A percentile compares a stretch with the other conserved stretches of the same genome.
phyloP scores from a whole-genome alignment of 30 jellyfish, hydroid and myxozoan genomes.

The Nemopilema nomurai region DNA sequence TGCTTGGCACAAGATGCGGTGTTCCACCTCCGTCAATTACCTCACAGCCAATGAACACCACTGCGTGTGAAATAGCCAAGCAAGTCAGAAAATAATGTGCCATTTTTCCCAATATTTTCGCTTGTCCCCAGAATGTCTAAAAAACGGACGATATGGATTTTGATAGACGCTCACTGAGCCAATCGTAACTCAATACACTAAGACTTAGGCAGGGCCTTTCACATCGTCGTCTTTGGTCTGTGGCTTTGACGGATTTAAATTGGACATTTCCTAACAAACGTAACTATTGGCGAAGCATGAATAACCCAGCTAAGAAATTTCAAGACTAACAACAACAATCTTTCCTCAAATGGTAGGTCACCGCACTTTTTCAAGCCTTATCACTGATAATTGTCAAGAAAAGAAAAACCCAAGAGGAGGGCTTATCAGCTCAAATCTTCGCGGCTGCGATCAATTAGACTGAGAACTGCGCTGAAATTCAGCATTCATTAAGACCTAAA shows the following conservation, averaged over 20 bases:
- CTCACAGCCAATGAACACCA: not conserved
- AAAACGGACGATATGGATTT: not conserved
- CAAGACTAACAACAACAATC: not conserved
- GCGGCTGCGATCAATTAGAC: too few relatives aligned
- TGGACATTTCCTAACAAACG: not conserved
- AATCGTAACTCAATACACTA: not conserved
- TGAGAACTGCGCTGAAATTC: too few relatives aligned
- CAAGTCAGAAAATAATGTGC: not conserved
- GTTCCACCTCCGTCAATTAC: conserved; percentile 11
- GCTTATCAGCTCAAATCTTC: too few relatives aligned
- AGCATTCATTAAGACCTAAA: too few relatives aligned
- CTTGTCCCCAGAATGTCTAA: not conserved
- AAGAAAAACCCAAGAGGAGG: too few relatives aligned
- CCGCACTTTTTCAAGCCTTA: not conserved
- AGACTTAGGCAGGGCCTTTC: not conserved
- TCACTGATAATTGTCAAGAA: not conserved
- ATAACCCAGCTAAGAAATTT: not conserved
- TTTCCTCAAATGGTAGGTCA: not conserved
- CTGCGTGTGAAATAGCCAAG: not conserved
- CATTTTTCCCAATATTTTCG: not conserved
- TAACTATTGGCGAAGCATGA: not conserved
- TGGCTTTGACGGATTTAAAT: conserved; percentile 26
- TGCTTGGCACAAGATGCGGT: conserved; percentile 14
- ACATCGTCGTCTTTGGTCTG: conserved; percentile 13
- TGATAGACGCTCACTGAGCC: not conserved